Base-by-base conservation (phyloP, 2,113 vertebrate genomes). In the Xiphias gladius region DNA sequence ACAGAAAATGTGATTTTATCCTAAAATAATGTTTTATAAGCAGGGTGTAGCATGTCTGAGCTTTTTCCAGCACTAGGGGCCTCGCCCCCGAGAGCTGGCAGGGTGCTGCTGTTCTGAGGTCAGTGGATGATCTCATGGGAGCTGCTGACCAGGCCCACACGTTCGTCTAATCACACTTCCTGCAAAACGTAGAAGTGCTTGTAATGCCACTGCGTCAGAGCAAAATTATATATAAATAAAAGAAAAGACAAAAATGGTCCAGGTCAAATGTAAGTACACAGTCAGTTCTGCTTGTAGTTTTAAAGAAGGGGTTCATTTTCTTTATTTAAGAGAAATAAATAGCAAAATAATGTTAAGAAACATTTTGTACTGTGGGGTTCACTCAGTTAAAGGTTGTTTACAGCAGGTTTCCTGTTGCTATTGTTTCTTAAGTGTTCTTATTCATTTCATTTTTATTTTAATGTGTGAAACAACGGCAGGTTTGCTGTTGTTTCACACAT, bases 121-220 rank as follows among this genome's bases (percentile, higher is more conserved):
- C 85, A 89, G 83, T 66, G 58, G 35, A 90, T 93, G 85, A 92
- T 77, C 79, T 94, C 89, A 91, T 92, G 85, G 66, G 86, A 88
- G 78, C 69, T 73, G 80, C 76, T 79, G 54, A 68, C 76, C 68
- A 48, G 37, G 62, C 65, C 64, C 46, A 69, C 85, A 79, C 88
- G 81, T 91, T 91, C 85, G 79, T 81, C 59, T 82, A 79, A 83
- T 86, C 57, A 77, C 11, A 3, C 76, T 90, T 91, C 82, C 83
- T 85, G 73, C 73, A 48, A 55, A 73, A 71, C 39, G 39, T 54
- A 86, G 28, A 76, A 58, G 19, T 43, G 26, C 48, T 58, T 79
- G 28, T 24, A 37, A 68, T 12, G 32, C 46, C 43, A 43, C 22
- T 11, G 22, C 5, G 8, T 64, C 19, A 73, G 39, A 85, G 59